These are phyloP conservation scores for Ranitomeya variabilis DNA, from an alignment of 2,113 vertebrate genomes.

Conservation along the genomic window DNA sequence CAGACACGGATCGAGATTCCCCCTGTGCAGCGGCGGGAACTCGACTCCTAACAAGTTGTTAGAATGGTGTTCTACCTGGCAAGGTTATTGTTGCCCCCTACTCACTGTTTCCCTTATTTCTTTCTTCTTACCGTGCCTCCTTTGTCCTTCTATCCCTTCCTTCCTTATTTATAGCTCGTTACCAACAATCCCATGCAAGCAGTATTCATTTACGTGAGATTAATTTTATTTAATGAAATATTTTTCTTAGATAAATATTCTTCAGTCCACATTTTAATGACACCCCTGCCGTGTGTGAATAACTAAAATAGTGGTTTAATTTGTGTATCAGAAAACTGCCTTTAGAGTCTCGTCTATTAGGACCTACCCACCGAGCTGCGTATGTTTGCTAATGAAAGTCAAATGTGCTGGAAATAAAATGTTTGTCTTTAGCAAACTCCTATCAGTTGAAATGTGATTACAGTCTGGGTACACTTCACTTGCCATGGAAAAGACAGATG, in stretches of 20 bases:
- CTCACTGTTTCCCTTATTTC: too few species aligned
- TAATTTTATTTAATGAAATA: conserved; percentile 64
- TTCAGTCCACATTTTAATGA: conserved; percentile 60
- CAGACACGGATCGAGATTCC: too few species aligned
- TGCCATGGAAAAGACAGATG: conserved; percentile 73
- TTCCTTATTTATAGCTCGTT: neutral
- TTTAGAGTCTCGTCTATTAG: conserved; percentile 50
- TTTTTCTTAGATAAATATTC: conserved; percentile 63
- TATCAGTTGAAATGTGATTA: conserved; percentile 68
- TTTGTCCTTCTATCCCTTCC: too few species aligned
- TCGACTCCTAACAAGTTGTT: too few species aligned
- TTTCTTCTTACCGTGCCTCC: too few species aligned
- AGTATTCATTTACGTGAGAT: conserved; percentile 63
- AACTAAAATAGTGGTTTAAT: conserved; percentile 51
- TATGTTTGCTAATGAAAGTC: conserved; percentile 66
- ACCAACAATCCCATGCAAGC: conserved; percentile 35
- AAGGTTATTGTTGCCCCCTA: too few species aligned
- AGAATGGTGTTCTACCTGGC: too few species aligned
- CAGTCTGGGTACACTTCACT: conserved; percentile 64
- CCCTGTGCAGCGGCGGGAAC: too few species aligned
- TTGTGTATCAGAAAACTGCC: conserved; percentile 59
- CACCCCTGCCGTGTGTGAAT: conserved; percentile 60
- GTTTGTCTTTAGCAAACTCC: conserved; percentile 55
- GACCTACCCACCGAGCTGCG: conserved; percentile 58
- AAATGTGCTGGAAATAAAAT: conserved; percentile 56